Evolutionary conservation across 2,797 vertebrate genomes (phyloP).

Genomic region (Malacoraja senta): DNA sequence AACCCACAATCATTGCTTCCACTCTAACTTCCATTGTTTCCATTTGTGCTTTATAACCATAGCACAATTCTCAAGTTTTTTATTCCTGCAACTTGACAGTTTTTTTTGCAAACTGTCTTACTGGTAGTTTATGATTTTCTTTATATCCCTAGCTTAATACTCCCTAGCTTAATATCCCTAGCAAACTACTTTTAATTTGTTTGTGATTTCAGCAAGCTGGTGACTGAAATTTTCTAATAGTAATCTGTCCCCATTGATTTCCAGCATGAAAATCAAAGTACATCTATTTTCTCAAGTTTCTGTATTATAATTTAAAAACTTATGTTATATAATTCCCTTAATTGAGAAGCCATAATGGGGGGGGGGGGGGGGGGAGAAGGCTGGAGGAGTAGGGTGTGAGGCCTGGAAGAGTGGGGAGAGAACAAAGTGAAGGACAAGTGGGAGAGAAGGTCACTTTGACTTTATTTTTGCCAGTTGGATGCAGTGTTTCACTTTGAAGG

Average conservation of each 20-base stretch:
- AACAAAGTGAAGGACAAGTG: too few relatives aligned
- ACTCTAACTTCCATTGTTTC: neutral
- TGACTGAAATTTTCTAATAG: neutral
- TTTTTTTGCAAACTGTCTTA: neutral
- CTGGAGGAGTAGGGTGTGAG: too few relatives aligned
- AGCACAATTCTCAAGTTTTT: neutral
- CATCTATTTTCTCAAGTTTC: too few relatives aligned
- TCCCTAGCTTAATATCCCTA: neutral
- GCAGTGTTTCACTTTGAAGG: too few relatives aligned
- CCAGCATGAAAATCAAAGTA: neutral
- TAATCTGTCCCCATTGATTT: neutral
- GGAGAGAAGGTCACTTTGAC: too few relatives aligned
- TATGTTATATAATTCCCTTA: neutral
- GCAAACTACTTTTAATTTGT: too few relatives aligned
- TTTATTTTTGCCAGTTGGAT: neutral
- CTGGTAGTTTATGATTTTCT: neutral
- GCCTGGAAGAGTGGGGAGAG: too few relatives aligned
- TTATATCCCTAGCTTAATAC: neutral
- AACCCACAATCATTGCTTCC: neutral
- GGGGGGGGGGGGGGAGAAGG: too few relatives aligned
- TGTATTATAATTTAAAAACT: neutral
- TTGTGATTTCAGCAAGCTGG: too few relatives aligned
- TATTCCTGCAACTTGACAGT: neutral
- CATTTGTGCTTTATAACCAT: neutral
- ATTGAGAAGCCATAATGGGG: too few relatives aligned